These are phyloP conservation scores for Falco novaeseelandiae DNA, from an alignment of 2,797 vertebrate genomes.

Conservation along the genomic window DNA sequence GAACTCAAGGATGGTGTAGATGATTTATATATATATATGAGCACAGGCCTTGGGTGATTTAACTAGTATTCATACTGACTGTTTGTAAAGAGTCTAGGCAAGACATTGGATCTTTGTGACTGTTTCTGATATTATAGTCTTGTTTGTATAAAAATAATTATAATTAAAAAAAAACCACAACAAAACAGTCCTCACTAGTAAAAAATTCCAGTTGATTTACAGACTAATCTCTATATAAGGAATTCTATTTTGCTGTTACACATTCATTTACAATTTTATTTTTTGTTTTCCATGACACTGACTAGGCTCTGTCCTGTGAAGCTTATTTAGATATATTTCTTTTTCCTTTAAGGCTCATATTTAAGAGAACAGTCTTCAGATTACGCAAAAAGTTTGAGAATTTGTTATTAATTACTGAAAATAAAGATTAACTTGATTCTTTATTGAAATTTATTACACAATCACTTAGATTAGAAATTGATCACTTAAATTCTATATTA, in stretches of 20 bases:
- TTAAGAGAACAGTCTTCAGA: not conserved
- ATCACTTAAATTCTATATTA: not conserved
- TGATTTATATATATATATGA: not conserved
- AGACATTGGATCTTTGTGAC: not conserved
- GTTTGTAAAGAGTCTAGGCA: not conserved
- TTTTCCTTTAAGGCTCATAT: not conserved
- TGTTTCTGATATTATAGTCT: not conserved
- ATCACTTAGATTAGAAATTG: not conserved
- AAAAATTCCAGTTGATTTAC: not conserved
- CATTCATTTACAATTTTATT: not conserved
- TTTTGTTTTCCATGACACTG: not conserved
- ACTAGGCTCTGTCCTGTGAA: not conserved
- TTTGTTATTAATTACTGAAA: constrained; percentile 12
- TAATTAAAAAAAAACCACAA: not conserved
- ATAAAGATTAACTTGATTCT: not conserved
- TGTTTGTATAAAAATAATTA: not conserved
- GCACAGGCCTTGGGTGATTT: not conserved
- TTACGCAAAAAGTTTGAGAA: not conserved
- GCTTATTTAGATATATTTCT: not conserved
- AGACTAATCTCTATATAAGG: not conserved
- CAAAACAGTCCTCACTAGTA: not conserved
- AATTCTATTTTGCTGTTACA: not conserved
- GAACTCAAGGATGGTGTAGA: not conserved
- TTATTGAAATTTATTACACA: not conserved
- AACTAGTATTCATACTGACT: not conserved